Evolutionary conservation across 2,113 vertebrate genomes (phyloP), one percentile per base, ranked within the genome.

Genomic region (Elaphurus davidianus): DNA sequence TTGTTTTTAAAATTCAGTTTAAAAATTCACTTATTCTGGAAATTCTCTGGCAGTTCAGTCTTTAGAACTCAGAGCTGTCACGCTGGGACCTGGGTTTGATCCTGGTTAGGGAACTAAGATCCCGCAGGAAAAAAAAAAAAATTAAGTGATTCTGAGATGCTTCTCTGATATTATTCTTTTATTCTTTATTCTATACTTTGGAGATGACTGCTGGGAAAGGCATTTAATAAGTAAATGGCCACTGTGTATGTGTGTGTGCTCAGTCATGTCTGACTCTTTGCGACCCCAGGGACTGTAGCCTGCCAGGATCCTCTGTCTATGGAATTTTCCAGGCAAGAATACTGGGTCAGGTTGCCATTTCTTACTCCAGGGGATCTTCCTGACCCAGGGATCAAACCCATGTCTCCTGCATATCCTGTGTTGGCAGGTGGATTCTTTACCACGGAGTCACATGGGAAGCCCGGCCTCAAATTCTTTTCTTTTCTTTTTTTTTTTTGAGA

Each of bases 1-100:
- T 87, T 83, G 33, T 82, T 92, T 74, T 94, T 94, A 45, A 93
- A 92, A 79, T 93, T 94, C 36, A 59, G 28, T 19, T 90, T 96
- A 43, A 97, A 84, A 94, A 84, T 84, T 36, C 91, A 92, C 30
- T 83, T 92, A 16, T 87, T 71, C 8, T 19, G 91, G 71, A 43
- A 76, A 43, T 43, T 76, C 71, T 43, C 71, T 76, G 40, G 40
- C 71, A 76, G 71, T 43, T 6, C 71, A 43, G 23, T 43, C 21
- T 43, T 43, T 76, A 76, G 71, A 27, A 43, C 71, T 76, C 6
- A 76, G 71, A 76, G 23, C 40, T 43, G 40, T 76, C 23, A 43
- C 14, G 23, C 23, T 76, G 40, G 40, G 23, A 23, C 40, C 40
- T 76, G 71, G 40, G 71, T 43, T 76, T 0, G 10, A 74, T 74